Evolutionary conservation across 2,797 vertebrate species (phyloP), one percentile per base, ranked within the genome.

Genomic region (Novumbra hubbsi): DNA sequence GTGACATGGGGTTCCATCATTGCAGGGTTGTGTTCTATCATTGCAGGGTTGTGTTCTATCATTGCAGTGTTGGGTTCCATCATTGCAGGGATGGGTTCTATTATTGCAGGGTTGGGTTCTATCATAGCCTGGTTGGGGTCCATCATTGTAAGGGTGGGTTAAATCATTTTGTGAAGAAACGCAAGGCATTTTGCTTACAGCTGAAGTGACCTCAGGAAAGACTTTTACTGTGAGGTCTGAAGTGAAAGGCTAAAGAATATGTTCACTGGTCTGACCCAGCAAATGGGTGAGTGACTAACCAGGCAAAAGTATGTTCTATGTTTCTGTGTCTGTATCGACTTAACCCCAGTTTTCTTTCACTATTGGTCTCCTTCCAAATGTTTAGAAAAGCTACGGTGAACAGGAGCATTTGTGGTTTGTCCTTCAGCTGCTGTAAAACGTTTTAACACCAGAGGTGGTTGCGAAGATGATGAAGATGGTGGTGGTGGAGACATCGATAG

Each of bases 311-410:
- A 73, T 78, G 49, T 75, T 50, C 68, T 8, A 66, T 73, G 30
- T 76, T 82, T 85, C 77, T 76, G 60, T 77, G 79, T 80, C 32
- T 34, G 2, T 34, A 34, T 84, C 75, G 68, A 81, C 78, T 76
- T 5, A 27, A n/a, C 62, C 15, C 48, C 28, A 70, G 21, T 9
- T 70, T 71, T 62, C 34, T 72, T 34, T 85, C 83, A 83, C 82
- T 63, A 81, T 68, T 81, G 75, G 68, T 68, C 48, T 57, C 21
- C 48, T 45, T 76, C 34, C 80, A 76, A 85, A 88, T 91, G 90
- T 92, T 92, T 92, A 92, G 89, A 91, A 77, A 75, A 41, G 72
- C 49, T 70, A 57, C 63, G 79, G 77, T 57, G 19, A 70, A 67
- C 73, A 28, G 69, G 75, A 71, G 52, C 3, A 1, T 72, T 70